Base-by-base conservation (phyloP, 2,888 invertebrate species). In the Cistogaster globosa region DNA sequence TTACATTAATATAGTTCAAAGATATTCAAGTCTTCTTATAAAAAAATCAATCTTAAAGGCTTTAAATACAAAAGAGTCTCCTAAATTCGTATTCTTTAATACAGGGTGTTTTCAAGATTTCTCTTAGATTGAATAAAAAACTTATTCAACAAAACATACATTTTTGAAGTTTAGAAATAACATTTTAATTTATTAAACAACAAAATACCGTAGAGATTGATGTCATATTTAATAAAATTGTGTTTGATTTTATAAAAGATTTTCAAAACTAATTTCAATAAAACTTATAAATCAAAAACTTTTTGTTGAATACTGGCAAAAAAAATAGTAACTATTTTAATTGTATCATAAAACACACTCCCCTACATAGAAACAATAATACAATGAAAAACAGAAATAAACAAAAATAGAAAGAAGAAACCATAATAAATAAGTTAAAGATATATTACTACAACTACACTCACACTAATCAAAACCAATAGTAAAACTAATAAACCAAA, bases 301-400 rank as follows among this genome's bases (percentile, higher is more conserved):
- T 32, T 32, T 32, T 32, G 2, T 32, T 32, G 8, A 32, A 7
- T 32, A 32, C 6, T 0, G 8, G 8, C 6, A 32, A 32, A 2
- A 32, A 53, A 77, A 83, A 72, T 77, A 83, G 76, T 45, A 65
- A 83, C 58, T 72, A 83, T 77, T 77, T 72, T 58, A 65, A 71
- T 71, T 77, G 53, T 72, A 71, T 22, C 65, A 65, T 57, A 60
- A 83, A 72, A 26, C 58, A 71, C 71, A 77, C 76, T 83, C 71
- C 76, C 71, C 69, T 76, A 71, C 69, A 82, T 82, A 82, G 76
- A 76, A 82, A 82, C 76, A 71, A 42, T 71, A 74, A 86, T 74
- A 79, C 53, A 51, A 78, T 74, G 45, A 67, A 65, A 57, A 63
- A 38, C 4, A 60, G 62, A 53, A 20, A n/a, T 5, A 57, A 63